Conservation (phyloP, 1,140 invertebrate species). For the Orussus abietinus region DNA sequence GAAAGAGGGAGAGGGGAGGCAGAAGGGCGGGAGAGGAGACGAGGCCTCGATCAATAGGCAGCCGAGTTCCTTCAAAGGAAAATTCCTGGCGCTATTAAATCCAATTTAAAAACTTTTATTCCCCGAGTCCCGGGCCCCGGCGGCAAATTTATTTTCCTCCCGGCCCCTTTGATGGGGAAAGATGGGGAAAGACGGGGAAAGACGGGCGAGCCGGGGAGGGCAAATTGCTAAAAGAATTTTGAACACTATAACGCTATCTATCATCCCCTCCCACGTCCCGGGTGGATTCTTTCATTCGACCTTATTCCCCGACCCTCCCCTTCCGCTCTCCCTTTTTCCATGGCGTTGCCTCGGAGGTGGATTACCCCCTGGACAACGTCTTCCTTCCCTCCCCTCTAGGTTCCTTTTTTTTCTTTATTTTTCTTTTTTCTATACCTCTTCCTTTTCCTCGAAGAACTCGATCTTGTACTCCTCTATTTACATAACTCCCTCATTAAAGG, state of each 20-base stretch:
- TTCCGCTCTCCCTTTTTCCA: constrained; percentile 7
- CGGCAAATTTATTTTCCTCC: constrained; percentile 26
- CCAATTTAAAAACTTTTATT: constrained; percentile 52
- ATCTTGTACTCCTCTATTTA: constrained; percentile 6
- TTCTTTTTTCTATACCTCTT: constrained; percentile 4
- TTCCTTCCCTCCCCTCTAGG: constrained; percentile 12
- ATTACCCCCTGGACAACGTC: no score
- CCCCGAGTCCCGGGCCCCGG: constrained; percentile 15
- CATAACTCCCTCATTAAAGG: no score
- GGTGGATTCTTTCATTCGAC: constrained; percentile 37
- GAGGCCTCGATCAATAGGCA: constrained; percentile 39
- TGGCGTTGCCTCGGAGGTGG: no score
- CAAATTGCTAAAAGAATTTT: constrained; percentile 45
- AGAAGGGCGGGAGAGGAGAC: not conserved
- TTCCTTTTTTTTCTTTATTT: constrained; percentile 10
- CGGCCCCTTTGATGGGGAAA: constrained; percentile 9
- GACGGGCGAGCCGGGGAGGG: constrained; percentile 23
- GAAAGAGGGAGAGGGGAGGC: constrained; percentile 13
- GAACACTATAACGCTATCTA: constrained; percentile 36
- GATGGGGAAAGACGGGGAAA: constrained; percentile 7
- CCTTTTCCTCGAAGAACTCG: constrained; percentile 4
- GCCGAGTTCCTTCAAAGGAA: constrained; percentile 45
- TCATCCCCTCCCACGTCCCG: constrained; percentile 23
- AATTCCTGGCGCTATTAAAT: constrained; percentile 53
- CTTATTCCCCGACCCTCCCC: constrained; percentile 20